These are phyloP conservation scores for Chymomyza caudatula DNA, from an alignment of 2,888 invertebrate genomes.

Conservation along the genomic window DNA sequence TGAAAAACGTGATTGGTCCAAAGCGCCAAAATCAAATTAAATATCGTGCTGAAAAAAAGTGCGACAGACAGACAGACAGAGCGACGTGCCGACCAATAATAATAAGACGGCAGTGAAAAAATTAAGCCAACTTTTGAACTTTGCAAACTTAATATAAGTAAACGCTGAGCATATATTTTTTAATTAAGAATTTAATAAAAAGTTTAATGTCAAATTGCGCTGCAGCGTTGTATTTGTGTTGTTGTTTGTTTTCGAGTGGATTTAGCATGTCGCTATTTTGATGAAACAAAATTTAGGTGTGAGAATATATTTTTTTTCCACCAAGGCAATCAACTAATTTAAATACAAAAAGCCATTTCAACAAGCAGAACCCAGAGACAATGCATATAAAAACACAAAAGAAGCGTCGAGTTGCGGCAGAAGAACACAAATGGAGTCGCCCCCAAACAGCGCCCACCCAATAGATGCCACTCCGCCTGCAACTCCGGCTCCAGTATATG, in stretches of 20 bases:
- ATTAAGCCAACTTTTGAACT: conserved; percentile 46
- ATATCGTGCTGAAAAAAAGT: conserved; percentile 22
- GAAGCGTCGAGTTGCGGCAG: neutral
- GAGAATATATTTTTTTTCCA: conserved; percentile 39
- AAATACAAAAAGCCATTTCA: conserved; percentile 57
- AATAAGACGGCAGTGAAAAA: neutral
- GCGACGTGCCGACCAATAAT: neutral
- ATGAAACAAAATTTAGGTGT: conserved; percentile 53
- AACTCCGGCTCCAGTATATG: neutral
- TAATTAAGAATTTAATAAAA: conserved; percentile 26
- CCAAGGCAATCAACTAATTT: conserved; percentile 65
- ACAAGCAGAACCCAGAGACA: conserved; percentile 44
- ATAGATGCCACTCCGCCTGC: neutral
- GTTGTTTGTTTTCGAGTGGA: conserved; percentile 11
- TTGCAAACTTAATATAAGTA: conserved; percentile 20
- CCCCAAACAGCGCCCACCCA: neutral
- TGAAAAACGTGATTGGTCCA: conserved; percentile 59
- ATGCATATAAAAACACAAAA: conserved; percentile 37
- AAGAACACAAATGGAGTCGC: conserved; percentile 10
- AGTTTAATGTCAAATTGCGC: conserved; percentile 17
- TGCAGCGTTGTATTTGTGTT: conserved; percentile 14
- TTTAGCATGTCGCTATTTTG: no score
- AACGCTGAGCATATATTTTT: conserved; percentile 21
- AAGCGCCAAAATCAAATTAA: conserved; percentile 33
- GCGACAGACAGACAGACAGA: neutral